phyloP scores from a whole-genome alignment of 2,113 vertebrate genomes.

The Oncorhynchus masou region DNA sequence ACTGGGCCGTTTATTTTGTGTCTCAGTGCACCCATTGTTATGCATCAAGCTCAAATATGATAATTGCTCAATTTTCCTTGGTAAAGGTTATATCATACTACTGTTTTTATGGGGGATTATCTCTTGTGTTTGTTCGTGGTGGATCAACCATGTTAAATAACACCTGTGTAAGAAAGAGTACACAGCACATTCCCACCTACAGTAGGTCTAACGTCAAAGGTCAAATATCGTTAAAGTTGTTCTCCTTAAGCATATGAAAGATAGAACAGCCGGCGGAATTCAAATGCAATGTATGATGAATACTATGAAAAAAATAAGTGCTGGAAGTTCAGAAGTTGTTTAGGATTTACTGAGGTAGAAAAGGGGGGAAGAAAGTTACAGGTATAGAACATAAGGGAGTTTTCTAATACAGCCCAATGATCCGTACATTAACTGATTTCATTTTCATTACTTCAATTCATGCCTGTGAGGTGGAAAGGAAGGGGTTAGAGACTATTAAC shows the following conservation, averaged over 20 bases:
- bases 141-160: not conserved
- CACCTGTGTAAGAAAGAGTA: not conserved
- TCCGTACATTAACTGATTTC: not conserved
- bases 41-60: not conserved
- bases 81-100: constrained; percentile 16
- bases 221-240: not conserved
- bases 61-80: constrained; percentile 1
- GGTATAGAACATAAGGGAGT: too few species aligned
- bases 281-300: too few species aligned
- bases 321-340: too few species aligned
- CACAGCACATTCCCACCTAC: not conserved
- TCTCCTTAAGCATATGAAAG: too few species aligned
- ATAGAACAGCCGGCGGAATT: too few species aligned
- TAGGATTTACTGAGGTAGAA: too few species aligned
- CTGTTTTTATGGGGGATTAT: not conserved
- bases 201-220: not conserved
- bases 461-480: not conserved
- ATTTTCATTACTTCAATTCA: not conserved
- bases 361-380: too few species aligned
- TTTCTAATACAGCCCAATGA: not conserved
- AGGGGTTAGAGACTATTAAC: not conserved
- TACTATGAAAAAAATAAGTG: too few species aligned
- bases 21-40: not conserved
- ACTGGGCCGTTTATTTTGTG: not conserved
- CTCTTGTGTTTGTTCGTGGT: not conserved